phyloP scores from a whole-genome alignment of 2,888 invertebrate species.

The Orthosia cruda region DNA sequence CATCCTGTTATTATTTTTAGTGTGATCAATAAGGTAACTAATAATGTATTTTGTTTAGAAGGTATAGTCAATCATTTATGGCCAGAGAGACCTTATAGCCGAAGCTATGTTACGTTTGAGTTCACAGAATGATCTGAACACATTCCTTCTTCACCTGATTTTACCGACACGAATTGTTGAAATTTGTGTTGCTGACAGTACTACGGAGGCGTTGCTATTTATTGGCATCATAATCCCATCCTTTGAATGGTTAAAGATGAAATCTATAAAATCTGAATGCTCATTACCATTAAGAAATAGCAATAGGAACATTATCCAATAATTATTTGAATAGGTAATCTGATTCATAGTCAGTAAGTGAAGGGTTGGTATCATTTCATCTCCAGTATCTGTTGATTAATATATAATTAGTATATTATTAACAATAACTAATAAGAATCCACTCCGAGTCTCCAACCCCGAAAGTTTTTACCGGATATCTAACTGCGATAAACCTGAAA shows the following conservation, averaged over 20 bases:
- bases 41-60: too few species aligned
- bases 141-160: neutral
- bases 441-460: too few species aligned
- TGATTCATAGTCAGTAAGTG: constrained; percentile 3
- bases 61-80: neutral
- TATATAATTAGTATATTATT: too few species aligned
- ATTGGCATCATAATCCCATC: too few species aligned
- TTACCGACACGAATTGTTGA: too few species aligned
- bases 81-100: neutral
- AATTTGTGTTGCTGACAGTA: constrained; percentile 7
- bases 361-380: neutral
- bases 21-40: neutral
- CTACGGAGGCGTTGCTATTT: too few species aligned
- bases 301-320: constrained; percentile 12
- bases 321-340: neutral
- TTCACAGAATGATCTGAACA: neutral
- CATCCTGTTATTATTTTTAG: too few species aligned
- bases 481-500: neutral
- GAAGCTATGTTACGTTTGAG: too few species aligned
- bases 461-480: neutral
- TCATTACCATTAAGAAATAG: constrained; percentile 30
- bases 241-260: constrained; percentile 32
- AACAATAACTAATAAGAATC: too few species aligned
- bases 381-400: too few species aligned
- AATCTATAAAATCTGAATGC: constrained; percentile 32